Conservation (phyloP, 1,140 invertebrate genomes). For the Cherax quadricarinatus region DNA sequence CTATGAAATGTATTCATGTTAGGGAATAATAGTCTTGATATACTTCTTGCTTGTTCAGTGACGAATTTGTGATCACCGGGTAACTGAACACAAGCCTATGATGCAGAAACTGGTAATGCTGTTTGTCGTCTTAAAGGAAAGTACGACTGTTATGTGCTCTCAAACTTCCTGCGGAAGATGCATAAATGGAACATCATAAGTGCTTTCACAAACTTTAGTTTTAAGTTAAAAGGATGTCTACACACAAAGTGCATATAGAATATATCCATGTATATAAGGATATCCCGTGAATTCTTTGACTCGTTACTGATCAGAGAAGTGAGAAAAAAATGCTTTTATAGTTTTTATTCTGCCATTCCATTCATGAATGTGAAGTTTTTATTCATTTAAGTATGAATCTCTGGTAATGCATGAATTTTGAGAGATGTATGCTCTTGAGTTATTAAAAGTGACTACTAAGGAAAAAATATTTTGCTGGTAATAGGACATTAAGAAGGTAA, state of each 20-base stretch:
- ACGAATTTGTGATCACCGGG: neutral
- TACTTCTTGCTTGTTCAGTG: slow-evolving; percentile 19
- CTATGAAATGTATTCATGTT: slow-evolving; percentile 6
- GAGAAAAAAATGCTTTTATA: slow-evolving; percentile 36
- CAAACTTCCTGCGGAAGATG: slow-evolving; percentile 53
- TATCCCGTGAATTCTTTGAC: slow-evolving; percentile 41
- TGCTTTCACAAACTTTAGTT: slow-evolving; percentile 68
- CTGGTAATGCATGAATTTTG: neutral
- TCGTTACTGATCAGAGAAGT: slow-evolving; percentile 11
- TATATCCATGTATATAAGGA: slow-evolving; percentile 56
- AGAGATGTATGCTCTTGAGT: slow-evolving; percentile 12
- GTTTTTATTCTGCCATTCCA: slow-evolving; percentile 41
- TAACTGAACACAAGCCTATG: neutral
- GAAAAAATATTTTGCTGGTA: slow-evolving; percentile 21
- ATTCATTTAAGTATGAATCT: slow-evolving; percentile 2
- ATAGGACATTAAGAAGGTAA: neutral
- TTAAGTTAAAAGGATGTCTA: slow-evolving; percentile 67
- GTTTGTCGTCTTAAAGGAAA: neutral
- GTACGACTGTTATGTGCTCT: slow-evolving; percentile 37
- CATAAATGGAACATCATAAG: slow-evolving; percentile 68
- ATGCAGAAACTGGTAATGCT: slow-evolving; percentile 5
- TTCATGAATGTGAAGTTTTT: slow-evolving; percentile 52
- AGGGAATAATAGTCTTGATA: slow-evolving; percentile 4
- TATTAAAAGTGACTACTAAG: slow-evolving; percentile 9
- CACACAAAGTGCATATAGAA: slow-evolving; percentile 67